Evolutionary conservation across 2,888 invertebrate species (phyloP).

Genomic region (Chaetogeoica ovagalla): DNA sequence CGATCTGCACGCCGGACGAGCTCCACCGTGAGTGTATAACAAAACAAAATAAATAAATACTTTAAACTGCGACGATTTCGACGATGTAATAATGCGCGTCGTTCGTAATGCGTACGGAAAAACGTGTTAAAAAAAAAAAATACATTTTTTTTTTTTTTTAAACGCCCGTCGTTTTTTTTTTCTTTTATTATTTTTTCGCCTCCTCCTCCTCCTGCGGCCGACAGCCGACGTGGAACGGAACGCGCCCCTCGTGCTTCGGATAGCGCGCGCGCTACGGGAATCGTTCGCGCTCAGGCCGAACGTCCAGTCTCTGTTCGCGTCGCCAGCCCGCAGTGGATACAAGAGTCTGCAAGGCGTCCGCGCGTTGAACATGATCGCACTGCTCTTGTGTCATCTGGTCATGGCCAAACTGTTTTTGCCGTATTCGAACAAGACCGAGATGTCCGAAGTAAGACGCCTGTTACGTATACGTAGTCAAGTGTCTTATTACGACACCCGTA

Average conservation of each 20-base stretch:
- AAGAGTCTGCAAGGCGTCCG: constrained; percentile 69
- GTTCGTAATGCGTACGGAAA: no score
- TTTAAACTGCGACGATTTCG: no score
- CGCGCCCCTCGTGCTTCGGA: constrained; percentile 19
- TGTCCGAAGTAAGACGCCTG: constrained; percentile 65
- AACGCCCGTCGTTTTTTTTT: neutral
- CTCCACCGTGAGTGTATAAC: constrained; percentile 25
- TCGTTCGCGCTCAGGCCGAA: constrained; percentile 67
- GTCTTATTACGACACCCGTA: no score
- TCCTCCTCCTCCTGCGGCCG: no score
- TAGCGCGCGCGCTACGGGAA: constrained; percentile 49
- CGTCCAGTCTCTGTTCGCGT: constrained; percentile 63
- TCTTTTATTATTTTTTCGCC: no score
- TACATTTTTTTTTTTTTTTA: neutral
- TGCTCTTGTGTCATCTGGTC: constrained; percentile 69
- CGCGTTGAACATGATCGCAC: constrained; percentile 67
- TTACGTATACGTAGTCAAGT: no score
- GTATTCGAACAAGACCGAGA: constrained; percentile 68
- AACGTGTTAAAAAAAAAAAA: no score
- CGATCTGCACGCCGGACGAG: constrained; percentile 1
- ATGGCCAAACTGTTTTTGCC: constrained; percentile 72
- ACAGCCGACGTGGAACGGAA: constrained; percentile 25
- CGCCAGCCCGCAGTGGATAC: constrained; percentile 64
- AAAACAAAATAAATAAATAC: no score
- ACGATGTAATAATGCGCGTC: no score